Conservation (phyloP, 2,113 vertebrate genomes). For the Tinamus guttatus region DNA sequence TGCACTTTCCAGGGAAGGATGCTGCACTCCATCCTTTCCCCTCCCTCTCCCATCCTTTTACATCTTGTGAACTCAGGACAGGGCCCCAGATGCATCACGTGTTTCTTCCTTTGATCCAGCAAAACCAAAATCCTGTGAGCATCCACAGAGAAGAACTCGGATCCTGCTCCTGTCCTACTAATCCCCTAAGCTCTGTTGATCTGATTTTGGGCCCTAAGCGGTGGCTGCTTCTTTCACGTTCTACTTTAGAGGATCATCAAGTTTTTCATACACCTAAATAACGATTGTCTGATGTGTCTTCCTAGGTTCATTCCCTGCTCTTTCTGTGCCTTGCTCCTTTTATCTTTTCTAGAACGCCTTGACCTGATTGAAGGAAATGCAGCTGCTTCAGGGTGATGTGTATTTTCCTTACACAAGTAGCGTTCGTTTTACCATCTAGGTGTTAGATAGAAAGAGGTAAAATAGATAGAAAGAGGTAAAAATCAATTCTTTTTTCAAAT, state of each 20-base stretch:
- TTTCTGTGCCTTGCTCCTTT: neutral
- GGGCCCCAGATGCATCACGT: neutral
- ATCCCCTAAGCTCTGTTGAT: neutral
- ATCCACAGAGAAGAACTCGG: neutral
- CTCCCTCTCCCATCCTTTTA: neutral
- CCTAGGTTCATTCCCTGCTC: neutral
- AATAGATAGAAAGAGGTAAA: neutral
- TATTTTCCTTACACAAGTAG: neutral
- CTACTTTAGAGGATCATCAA: neutral
- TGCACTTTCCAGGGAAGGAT: neutral
- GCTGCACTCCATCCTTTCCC: neutral
- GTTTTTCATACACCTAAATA: neutral
- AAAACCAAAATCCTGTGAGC: neutral
- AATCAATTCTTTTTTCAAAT: rapidly evolving
- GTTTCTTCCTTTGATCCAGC: neutral
- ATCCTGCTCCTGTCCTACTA: neutral
- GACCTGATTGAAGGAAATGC: neutral
- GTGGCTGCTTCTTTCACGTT: neutral
- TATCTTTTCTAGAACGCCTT: neutral
- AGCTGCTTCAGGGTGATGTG: neutral
- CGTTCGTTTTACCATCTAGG: neutral
- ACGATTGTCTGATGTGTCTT: neutral
- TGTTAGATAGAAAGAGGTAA: neutral
- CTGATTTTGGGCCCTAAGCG: slow-evolving; percentile 10
- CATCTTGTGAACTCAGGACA: rapidly evolving